phyloP scores from a whole-genome alignment of 2,113 vertebrate genomes.

The Oncorhynchus nerka region DNA sequence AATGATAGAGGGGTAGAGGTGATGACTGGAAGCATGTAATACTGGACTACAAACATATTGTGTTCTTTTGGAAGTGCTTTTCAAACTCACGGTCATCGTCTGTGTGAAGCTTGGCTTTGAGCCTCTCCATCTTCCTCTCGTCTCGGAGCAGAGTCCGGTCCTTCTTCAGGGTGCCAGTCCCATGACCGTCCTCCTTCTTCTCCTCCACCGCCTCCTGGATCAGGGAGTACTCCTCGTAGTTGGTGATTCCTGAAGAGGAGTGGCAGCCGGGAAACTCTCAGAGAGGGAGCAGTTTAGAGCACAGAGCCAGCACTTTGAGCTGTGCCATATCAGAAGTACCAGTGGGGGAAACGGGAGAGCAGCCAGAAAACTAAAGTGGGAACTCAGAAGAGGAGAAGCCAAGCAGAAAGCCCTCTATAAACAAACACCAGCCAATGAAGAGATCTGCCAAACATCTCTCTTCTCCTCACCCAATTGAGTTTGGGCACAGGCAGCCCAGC shows the following conservation, averaged over 20 bases:
- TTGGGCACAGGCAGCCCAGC: conserved; percentile 40
- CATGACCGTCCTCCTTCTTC: conserved; percentile 84
- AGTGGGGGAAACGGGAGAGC: neutral
- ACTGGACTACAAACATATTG: neutral
- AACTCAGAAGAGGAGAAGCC: conserved; percentile 35
- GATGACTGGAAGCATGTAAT: neutral
- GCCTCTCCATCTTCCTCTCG: conserved; percentile 97
- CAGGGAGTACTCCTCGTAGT: conserved; percentile 98
- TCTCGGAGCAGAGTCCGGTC: conserved; percentile 90
- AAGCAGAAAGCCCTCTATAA: conserved; percentile 55
- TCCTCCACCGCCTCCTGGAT: conserved; percentile 92
- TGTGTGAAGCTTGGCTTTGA: conserved; percentile 98
- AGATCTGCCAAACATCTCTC: conserved; percentile 49
- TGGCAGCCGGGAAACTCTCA: conserved; percentile 19
- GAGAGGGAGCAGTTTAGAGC: conserved; percentile 13
- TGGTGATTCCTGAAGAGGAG: conserved; percentile 89
- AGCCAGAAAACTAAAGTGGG: conserved; percentile 46
- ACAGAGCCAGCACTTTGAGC: conserved; percentile 12
- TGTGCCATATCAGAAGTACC: neutral
- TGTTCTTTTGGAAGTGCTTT: neutral
- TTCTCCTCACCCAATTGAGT: conserved; percentile 50
- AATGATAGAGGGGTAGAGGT: neutral
- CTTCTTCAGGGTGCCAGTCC: conserved; percentile 90
- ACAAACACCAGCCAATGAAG: conserved; percentile 60
- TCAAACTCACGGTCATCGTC: conserved; percentile 91